These are phyloP conservation scores for Melanotaenia parkinsoni DNA, from an alignment of 2,797 vertebrate species.

Conservation along the genomic window DNA sequence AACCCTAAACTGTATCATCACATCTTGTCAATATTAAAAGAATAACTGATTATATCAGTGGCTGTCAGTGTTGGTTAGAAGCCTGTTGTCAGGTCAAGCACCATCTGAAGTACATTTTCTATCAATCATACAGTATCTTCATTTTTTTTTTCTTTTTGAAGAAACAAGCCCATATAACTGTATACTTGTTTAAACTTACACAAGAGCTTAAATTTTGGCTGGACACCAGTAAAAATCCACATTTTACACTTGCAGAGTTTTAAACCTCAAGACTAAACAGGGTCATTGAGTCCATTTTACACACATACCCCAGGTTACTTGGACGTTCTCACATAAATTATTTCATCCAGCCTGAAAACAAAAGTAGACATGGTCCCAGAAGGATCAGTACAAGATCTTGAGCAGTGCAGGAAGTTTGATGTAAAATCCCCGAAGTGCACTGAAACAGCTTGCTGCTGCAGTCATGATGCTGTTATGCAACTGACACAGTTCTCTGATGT, in stretches of 20 bases:
- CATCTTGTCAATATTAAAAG: neutral
- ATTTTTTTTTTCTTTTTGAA: neutral
- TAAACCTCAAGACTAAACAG: neutral
- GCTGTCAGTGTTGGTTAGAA: neutral
- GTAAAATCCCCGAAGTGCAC: constrained; percentile 44
- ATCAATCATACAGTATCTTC: neutral
- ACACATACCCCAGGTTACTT: constrained; percentile 7
- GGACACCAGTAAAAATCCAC: neutral
- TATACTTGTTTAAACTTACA: neutral
- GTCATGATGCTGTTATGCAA: constrained; percentile 65
- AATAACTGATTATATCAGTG: neutral
- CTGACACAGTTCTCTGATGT: constrained; percentile 62
- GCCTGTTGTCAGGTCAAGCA: neutral
- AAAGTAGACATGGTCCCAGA: constrained; percentile 26
- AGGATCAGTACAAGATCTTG: constrained; percentile 18
- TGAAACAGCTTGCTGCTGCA: constrained; percentile 58
- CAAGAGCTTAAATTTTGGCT: neutral
- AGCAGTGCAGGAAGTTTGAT: constrained; percentile 25
- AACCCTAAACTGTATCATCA: neutral
- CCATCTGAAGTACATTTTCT: neutral
- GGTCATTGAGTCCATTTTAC: constrained; percentile 27
- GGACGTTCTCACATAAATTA: constrained; percentile 35
- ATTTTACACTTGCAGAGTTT: neutral
- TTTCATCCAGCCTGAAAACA: constrained; percentile 35
- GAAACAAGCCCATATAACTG: neutral